Evolutionary conservation across 2,888 invertebrate genomes (phyloP), one percentile per base, ranked within the genome.

Genomic region (Lithosia quadra): DNA sequence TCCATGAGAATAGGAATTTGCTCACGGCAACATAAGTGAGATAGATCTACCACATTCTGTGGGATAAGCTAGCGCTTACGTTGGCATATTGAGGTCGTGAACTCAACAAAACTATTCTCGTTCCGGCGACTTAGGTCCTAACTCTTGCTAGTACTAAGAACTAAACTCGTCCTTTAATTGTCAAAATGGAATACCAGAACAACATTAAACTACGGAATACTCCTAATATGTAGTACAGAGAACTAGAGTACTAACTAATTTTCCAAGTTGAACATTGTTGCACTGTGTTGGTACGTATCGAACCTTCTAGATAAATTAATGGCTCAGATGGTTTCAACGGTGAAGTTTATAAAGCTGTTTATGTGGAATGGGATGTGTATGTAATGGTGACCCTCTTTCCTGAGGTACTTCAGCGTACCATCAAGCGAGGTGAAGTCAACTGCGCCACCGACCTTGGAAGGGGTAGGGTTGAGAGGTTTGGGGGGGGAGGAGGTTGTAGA

Each of bases 181-280:
- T 22, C 43, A 56, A 61, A 64, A 60, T 65, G 15, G 34, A 21
- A 49, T 64, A 56, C 64, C 43, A 56, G 61, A 49, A 53, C 49
- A 53, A 18, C 49, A 55, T 57, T 24, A 62, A 65, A 56, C 43
- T 59, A 39, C 53, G 7, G 55, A 55, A 68, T 28, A 60, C 36
- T 22, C 22, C 10, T 56, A 56, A 33, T 39, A 63, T 33, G 24
- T 57, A 62, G 33, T 28, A 39, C 56, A 43, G 18, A 15, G 55
- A 67, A n/a, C 33, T 62, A 60, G 34, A 63, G 58, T 75, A n/a
- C n/a, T n/a, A 77, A 81, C 75, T 81, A 81, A 81, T 81, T 81
- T 81, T 78, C 79, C 81, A 81, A 81, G 79, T 81, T 80, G 73
- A 71, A 74, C 78, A 75, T 81, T 75, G 77, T 76, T 75, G 74